A percentile compares a stretch with the other conserved stretches of the same genome.
Evolutionary conservation across 2,888 invertebrate species (phyloP).

Genomic region (Lymantria monacha): DNA sequence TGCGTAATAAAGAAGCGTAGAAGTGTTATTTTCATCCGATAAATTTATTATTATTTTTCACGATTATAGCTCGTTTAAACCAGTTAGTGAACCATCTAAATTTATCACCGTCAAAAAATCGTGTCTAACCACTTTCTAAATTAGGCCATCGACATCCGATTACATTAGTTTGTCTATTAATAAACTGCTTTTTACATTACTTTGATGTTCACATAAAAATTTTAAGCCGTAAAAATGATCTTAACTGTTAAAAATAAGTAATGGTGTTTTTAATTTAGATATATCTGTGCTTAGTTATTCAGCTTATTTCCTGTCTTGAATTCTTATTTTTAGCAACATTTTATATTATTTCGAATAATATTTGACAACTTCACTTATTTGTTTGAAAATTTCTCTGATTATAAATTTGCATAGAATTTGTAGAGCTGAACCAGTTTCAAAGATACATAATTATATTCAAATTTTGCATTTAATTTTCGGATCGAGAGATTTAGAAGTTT

Average conservation of each 20-base stretch:
- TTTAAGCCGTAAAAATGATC: slow-evolving; percentile 16
- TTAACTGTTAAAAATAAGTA: slow-evolving; percentile 7
- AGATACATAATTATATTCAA: no score
- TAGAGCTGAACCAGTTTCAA: no score
- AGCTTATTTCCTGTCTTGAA: slow-evolving; percentile 1
- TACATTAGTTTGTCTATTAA: slow-evolving; percentile 24
- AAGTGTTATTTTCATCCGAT: background rate
- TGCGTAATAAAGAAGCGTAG: background rate
- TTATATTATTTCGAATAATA: no score
- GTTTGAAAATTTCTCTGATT: no score
- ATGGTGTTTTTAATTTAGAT: slow-evolving; percentile 13
- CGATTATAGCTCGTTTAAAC: background rate
- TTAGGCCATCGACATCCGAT: slow-evolving; percentile 17
- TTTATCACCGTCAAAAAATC: background rate
- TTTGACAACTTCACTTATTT: no score
- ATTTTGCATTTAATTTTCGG: no score
- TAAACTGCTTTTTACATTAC: slow-evolving; percentile 17
- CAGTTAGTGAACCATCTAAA: background rate
- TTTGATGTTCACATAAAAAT: slow-evolving; percentile 21
- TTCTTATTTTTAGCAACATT: no score
- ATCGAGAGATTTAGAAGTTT: no score
- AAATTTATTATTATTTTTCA: background rate
- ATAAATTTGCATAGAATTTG: no score
- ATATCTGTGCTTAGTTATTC: slow-evolving; percentile 3
- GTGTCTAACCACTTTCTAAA: slow-evolving; percentile 1